Evolutionary conservation across 2,888 invertebrate species (phyloP), one percentile per base, ranked within the genome.

Genomic region (Colletes collaris): DNA sequence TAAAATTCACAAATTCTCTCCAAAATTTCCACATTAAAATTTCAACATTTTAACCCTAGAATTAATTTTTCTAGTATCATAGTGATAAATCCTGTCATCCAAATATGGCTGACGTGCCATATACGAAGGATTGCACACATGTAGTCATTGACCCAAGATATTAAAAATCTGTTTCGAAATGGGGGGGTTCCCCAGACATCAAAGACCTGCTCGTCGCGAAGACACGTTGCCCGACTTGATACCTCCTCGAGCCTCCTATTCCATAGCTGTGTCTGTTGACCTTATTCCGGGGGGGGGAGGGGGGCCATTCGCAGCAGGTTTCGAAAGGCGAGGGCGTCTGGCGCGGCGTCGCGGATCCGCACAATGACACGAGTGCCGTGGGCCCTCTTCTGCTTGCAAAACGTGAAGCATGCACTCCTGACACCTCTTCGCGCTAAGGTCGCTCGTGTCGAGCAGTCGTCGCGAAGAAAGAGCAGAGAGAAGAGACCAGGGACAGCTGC

Each of bases 401-500:
- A 79, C 76, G 86, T 86, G 67, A 81, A 86, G 86, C 82, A 74
- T 76, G 75, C 74, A 79, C 77, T 86, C 74, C 58, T 73, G 63
- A 67, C 65, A 56, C 70, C 73, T 77, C 80, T 83, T 53, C 71
- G 52, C 46, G 62, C 62, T 56, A 65, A 64, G 67, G 69, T 73
- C 73, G 75, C 55, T 70, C 70, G 52, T 65, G 66, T 79, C 67
- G 68, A 78, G 79, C 69, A 56, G 55, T 49, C 59, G 75, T 58
- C 35, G 52, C 46, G 69, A 82, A 76, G 56, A 75, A 80, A 75
- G 44, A 16, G 16, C 16, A 16, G 16, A 16, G 16, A 16, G 52
- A 37, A 16, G 27, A 27, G 27, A 27, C 27, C 11, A 35, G 50
- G 58, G 50, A 59, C 60, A 59, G 66, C 65, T 53, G 63, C 44